Percentiles rank a stretch among this genome's conserved stretches.
phyloP scores from a whole-genome alignment of 2,888 invertebrate species.

The Synanthedon tipuliformis region DNA sequence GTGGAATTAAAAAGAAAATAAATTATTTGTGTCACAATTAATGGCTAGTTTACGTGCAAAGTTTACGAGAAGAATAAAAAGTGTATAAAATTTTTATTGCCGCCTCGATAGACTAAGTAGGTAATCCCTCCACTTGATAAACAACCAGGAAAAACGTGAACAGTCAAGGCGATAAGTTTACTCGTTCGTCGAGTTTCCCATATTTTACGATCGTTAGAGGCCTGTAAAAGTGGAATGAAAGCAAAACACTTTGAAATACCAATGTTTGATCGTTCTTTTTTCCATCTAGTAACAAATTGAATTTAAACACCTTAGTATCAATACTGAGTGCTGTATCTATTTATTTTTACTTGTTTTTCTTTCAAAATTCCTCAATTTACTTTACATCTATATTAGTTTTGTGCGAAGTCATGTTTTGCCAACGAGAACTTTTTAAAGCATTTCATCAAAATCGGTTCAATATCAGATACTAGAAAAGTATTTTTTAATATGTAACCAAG shows the following conservation, averaged over 20 bases:
- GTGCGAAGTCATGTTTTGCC: too few species aligned
- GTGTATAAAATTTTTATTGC: background rate
- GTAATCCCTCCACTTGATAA: slow-evolving; percentile 5
- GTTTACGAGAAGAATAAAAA: background rate
- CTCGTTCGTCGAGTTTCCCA: slow-evolving; percentile 3
- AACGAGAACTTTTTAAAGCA: too few species aligned
- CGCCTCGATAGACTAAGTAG: background rate
- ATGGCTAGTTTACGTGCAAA: background rate
- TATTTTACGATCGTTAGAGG: slow-evolving; percentile 11
- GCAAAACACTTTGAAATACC: background rate
- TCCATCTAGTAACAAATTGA: too few species aligned
- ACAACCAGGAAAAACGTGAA: slow-evolving; percentile 13
- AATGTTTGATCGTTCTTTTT: too few species aligned
- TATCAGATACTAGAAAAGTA: too few species aligned
- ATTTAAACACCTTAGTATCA: too few species aligned
- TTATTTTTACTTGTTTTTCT: too few species aligned
- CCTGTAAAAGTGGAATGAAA: slow-evolving; percentile 9
- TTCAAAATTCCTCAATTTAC: background rate
- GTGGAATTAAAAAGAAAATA: background rate
- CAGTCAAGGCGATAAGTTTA: slow-evolving; percentile 11
- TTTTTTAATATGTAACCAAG: too few species aligned
- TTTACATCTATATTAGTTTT: background rate
- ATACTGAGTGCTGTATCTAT: too few species aligned
- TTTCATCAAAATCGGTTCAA: too few species aligned
- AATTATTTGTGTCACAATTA: background rate